Base-by-base conservation (phyloP, 1,140 invertebrate genomes). In the Bombus waltoni region DNA sequence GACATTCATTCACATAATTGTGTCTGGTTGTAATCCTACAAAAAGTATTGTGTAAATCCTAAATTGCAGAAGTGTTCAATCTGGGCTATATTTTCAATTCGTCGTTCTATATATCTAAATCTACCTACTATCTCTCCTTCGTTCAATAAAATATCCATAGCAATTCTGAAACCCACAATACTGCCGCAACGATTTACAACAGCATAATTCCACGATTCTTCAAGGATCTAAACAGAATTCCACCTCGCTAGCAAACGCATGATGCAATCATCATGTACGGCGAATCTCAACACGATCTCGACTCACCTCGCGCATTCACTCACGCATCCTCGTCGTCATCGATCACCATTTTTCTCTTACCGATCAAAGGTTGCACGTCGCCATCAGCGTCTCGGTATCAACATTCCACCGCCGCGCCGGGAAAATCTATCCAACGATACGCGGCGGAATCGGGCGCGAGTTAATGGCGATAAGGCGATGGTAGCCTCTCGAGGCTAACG, bases 381-480 rank as follows among this genome's bases (percentile, higher is more conserved):
- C 11, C 75, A 40, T 77, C 53, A 57, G 75, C 32, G 35, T 70
- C 35, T 40, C 38, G 35, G 68, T 77, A 77, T 59, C 75, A 75
- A 75, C 73, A 53, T 75, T 77, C 75, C 32, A 59, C 22, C 25
- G 22, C 32, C n/a, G 9, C 15, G 32, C 10, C 44, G 2, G 53
- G 53, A 77, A 77, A 77, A 77, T 59, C 53, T 77, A 77, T 77
- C 38, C 35, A 22, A 40, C 74, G 74, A 76, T 77, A 62, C 35
- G 35, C 32, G n/a, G 74, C 25, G 74, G 32, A 76, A 76, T 76
- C 47, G 74, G 47, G 59, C 59, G 47, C 35, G 32, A 59, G 74
- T 57, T 76, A 76, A 76, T 76, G 74, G 75, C 75, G 75, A 77
- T 59, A 77, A 59, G 53, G 75, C 59, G 59, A n/a, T 11, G 59